Evolutionary conservation across 2,113 vertebrate genomes (phyloP).

Genomic region (Crotophaga sulcirostris): DNA sequence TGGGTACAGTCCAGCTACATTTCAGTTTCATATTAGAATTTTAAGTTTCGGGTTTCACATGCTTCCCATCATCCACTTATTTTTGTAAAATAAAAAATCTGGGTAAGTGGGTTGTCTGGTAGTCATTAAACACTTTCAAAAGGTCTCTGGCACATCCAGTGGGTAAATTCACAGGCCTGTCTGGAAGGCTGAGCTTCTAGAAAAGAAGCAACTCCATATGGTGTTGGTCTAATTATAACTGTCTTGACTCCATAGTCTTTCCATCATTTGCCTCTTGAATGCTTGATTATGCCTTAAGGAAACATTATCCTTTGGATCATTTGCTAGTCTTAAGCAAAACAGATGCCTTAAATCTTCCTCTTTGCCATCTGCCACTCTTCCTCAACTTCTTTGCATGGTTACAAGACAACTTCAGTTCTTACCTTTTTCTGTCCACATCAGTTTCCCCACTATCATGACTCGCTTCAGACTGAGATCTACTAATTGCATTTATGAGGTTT

Average conservation of each 20-base stretch:
- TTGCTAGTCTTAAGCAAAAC: constrained; percentile 23
- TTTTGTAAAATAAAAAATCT: background rate
- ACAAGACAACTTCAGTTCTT: background rate
- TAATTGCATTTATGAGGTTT: background rate
- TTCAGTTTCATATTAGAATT: background rate
- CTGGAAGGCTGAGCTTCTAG: background rate
- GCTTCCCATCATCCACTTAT: background rate
- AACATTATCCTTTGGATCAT: constrained; percentile 43
- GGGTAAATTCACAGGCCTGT: background rate
- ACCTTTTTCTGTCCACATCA: background rate
- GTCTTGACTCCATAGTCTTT: constrained; percentile 23
- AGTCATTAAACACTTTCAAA: background rate
- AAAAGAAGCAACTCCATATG: background rate
- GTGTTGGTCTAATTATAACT: constrained; percentile 15
- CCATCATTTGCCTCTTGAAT: constrained; percentile 39
- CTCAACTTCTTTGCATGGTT: background rate
- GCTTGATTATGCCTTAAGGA: constrained; percentile 54
- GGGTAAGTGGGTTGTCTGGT: background rate
- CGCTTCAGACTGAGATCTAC: background rate
- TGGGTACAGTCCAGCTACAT: background rate
- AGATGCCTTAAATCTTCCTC: background rate
- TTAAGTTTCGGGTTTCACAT: background rate
- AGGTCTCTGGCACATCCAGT: background rate
- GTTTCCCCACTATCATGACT: background rate
- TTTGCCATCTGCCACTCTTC: constrained; percentile 12